These are phyloP conservation scores for Limanda limanda DNA, from an alignment of 2,113 vertebrate species.

Conservation along the genomic window DNA sequence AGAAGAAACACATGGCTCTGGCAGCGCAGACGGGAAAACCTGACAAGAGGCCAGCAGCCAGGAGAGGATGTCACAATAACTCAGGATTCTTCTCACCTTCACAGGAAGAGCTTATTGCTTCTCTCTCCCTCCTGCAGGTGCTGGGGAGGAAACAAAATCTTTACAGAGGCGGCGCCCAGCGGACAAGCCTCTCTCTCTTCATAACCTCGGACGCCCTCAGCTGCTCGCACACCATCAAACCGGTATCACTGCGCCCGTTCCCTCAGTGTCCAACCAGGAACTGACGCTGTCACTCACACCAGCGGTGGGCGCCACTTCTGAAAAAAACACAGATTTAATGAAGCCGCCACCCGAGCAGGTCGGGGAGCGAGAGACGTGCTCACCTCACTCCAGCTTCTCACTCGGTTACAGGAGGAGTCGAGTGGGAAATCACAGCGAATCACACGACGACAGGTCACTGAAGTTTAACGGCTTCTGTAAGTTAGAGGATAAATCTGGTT, in stretches of 20 bases:
- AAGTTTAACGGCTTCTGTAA: no score
- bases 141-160: constrained; percentile 2
- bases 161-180: neutral
- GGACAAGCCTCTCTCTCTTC: neutral
- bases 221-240: neutral
- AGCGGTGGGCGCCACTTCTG: neutral
- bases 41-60: constrained; percentile 1
- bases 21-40: neutral
- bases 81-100: constrained; percentile 31
- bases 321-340: constrained; percentile 19
- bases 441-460: no score
- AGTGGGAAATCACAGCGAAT: no score
- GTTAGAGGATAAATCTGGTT: no score
- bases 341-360: neutral
- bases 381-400: no score
- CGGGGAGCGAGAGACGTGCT: no score
- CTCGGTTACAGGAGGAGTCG: no score
- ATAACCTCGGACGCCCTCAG: constrained; percentile 9
- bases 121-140: constrained; percentile 16
- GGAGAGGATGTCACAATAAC: constrained; percentile 37
- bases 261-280: constrained; percentile 14
- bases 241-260: neutral
- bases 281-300: constrained; percentile 42
- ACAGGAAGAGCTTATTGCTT: constrained; percentile 14
- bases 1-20: neutral